Evolutionary conservation across 2,797 vertebrate genomes (phyloP), one percentile per base, ranked within the genome.

Genomic region (Botia almorhae): DNA sequence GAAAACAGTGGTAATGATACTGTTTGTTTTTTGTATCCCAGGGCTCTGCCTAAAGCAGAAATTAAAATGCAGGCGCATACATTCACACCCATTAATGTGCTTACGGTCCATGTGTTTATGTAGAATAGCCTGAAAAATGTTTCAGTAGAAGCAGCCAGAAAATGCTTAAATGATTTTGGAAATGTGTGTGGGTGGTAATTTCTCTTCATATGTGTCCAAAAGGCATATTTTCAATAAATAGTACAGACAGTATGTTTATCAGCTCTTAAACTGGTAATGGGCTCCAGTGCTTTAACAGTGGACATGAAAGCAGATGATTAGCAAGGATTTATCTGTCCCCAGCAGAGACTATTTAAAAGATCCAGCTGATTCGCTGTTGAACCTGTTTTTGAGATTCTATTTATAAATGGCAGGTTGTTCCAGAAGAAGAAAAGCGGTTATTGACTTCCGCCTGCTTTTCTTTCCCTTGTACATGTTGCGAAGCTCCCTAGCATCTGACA

Each of bases 361-460:
- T 70, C 58, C 12, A 46, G 50, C 61, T 6, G 23, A 48, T 50
- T 58, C 68, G 13, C 19, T 58, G 43, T 33, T n/a, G 26, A 73
- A 46, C 46, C 39, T 70, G 53, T 81, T 26, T 55, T 39, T 7
- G 46, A 14, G 70, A 70, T 81, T 39, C 29, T 60, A 39, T 82
- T 70, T 82, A 65, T 78, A 82, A 71, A 68, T 58, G 50, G 17
- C 43, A 60, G 43, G 69, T 50, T 65, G 69, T 50, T 50, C 60
- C 13, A 53, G 73, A 19, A 17, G n/a, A 68, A 55, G 4, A 78
- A 60, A 43, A 50, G 56, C 16, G 14, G 53, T 58, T 76, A 39
- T 43, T 43, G 33, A 56, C 58, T 71, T 63, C 67, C 50, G 17
- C 23, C 13, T 64, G 63, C 43, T 61, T 69, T 69, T 79, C 21